Base-by-base conservation (phyloP, 2,113 vertebrate genomes). In the Leptosomus discolor region DNA sequence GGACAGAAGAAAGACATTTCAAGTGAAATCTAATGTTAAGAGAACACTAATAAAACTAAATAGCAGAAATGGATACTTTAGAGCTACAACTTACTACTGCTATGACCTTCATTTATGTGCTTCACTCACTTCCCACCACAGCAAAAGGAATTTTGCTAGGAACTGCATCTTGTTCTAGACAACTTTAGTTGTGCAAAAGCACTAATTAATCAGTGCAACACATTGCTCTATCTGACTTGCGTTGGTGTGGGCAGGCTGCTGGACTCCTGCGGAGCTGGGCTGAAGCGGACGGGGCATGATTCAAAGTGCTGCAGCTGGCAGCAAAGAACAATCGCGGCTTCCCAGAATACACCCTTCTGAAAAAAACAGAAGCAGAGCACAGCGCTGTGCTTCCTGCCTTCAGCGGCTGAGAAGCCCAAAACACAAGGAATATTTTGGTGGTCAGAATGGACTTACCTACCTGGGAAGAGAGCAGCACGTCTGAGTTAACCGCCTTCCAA, bases 281-380 rank as follows among this genome's bases (percentile, higher is more conserved):
- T 34, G 75, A 51, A 63, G 48, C 1, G 4, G 50, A 13, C 1
- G 2, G n/a, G 58, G 14, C 2, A 0, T 6, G 23, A 65, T 39
- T 50, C 21, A 34, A 56, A 75, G 61, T 0, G 2, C 36, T 53
- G 19, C 30, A 53, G 45, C 53, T 50, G 48, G 24, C 78, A 64
- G 34, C 29, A 58, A 45, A n/a, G 46, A 46, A 58, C 32, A 21
- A 48, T 9, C 27, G 39, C n/a, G 27, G 34, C 37, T 57, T 56
- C 26, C 36, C 2, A 0, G 86, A 74, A 73, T 11, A 50, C 56
- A 18, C 8, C 37, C 15, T 34, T 56, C 41, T 41, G 86, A 82
- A 46, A 16, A 51, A 68, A 86, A 30, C 22, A 36, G 4, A 9
- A 57, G 24, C 48, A 74, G 41, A 90, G 58, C 32, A 45, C 14